Base-by-base conservation (phyloP, 2,888 invertebrate genomes). In the Agonopterix arenella region DNA sequence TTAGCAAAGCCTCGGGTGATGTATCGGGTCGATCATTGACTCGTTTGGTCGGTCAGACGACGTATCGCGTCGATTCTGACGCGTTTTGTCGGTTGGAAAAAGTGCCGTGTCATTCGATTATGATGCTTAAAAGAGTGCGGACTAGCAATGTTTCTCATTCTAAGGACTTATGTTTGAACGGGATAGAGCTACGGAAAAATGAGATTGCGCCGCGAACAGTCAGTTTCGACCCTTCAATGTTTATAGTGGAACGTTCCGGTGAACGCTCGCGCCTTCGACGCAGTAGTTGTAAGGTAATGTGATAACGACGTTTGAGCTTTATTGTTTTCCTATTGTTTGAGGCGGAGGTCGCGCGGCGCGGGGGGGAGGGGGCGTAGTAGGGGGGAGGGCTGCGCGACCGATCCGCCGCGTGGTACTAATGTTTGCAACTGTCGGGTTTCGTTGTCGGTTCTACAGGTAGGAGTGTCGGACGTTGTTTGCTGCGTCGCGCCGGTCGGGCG, bases 301-400 rank as follows among this genome's bases (percentile, higher is more conserved):
- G 73, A 72, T 74, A 72, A 67, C 61, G 64, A 64, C 60, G 63
- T 68, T 68, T 64, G 65, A 52, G 70, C 70, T 70, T 70, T 68
- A 66, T 67, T 59, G 60, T 68, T 64, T 56, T 62, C 54, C 57
- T 46, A 50, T 51, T 45, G 47, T 52, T 51, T 52, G 53, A 49
- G 10, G 46, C 46, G 53, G 40, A n/a, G 10, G 44, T 38, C n/a
- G 11, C 11, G 16, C 44, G 45, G 36, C 8, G 36, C 8, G 45
- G 36, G 11, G 45, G 28, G 45, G 28, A 28, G 28, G 45, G 10
- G 45, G 7, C 1, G n/a, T n/a, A n/a, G n/a, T n/a, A 10, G 11
- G 11, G 45, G 36, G 37, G 36, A 13, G 42, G 38, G 45, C 44
- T 18, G n/a, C 45, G 46, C 9, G 36, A 50, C 51, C 49, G 52